Evolutionary conservation across 2,113 vertebrate genomes (phyloP).

Genomic region (Glaucomys volans): DNA sequence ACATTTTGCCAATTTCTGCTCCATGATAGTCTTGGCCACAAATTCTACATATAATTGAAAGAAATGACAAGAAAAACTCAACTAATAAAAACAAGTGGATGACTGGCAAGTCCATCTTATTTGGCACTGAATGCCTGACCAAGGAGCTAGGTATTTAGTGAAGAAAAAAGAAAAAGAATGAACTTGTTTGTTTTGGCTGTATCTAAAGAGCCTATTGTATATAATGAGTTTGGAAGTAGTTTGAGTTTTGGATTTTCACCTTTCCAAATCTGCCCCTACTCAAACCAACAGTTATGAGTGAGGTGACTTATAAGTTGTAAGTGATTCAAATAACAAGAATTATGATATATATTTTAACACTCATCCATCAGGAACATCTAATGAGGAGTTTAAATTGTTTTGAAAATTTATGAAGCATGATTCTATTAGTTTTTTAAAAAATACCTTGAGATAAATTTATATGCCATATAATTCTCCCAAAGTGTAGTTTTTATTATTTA

Average conservation of each 20-base stretch:
- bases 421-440: background rate
- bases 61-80: background rate
- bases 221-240: background rate
- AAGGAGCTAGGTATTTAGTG: background rate
- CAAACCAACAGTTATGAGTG: background rate
- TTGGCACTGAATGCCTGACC: background rate
- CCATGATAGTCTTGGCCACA: background rate
- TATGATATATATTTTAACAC: no score
- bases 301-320: background rate
- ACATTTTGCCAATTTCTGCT: background rate
- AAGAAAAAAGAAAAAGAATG: background rate
- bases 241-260: background rate
- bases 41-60: background rate
- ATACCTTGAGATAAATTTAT: background rate
- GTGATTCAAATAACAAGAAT: background rate
- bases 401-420: background rate
- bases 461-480: background rate
- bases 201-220: background rate
- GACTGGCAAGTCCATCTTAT: background rate
- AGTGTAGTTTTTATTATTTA: background rate
- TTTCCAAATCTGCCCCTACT: background rate
- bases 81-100: background rate
- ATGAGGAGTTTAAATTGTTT: background rate
- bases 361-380: background rate
- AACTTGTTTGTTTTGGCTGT: background rate